Percentiles rank a stretch among this genome's conserved stretches.
phyloP scores from a whole-genome alignment of 53 echinoderm and acorn worm species.

The Holothuria scabra region DNA sequence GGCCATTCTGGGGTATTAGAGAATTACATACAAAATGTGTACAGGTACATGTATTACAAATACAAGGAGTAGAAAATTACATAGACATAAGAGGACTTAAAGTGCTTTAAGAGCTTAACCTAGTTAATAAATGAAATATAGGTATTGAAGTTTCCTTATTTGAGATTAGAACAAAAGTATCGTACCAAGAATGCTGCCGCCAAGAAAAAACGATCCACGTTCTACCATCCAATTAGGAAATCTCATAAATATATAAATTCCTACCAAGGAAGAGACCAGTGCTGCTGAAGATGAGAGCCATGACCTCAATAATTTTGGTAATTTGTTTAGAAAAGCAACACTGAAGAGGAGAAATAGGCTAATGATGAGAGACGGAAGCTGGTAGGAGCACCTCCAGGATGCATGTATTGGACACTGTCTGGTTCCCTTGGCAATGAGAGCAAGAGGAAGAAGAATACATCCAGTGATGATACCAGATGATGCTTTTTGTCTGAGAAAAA shows the following conservation, averaged over 20 bases:
- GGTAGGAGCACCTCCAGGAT: neutral
- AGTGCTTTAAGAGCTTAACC: no score
- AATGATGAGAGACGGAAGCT: conserved; percentile 4
- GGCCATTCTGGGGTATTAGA: no score
- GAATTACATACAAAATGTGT: no score
- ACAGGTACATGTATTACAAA: no score
- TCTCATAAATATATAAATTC: neutral
- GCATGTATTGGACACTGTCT: neutral
- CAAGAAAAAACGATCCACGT: neutral
- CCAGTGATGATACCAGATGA: conserved; percentile 12
- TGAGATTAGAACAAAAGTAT: neutral
- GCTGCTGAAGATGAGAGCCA: neutral
- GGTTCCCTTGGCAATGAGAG: conserved; percentile 28
- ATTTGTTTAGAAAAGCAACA: neutral
- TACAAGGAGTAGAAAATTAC: no score
- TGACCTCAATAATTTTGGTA: neutral
- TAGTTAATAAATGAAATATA: no score
- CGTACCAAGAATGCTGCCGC: conserved; percentile 23
- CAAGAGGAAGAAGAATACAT: conserved; percentile 5
- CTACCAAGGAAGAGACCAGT: neutral
- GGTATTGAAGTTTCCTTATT: neutral
- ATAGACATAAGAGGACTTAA: no score
- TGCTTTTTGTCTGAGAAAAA: conserved; percentile 25
- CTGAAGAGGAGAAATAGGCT: neutral
- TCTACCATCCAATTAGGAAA: neutral